These are phyloP conservation scores for Chalcis sispes DNA, from an alignment of 2,888 invertebrate species.

Conservation along the genomic window DNA sequence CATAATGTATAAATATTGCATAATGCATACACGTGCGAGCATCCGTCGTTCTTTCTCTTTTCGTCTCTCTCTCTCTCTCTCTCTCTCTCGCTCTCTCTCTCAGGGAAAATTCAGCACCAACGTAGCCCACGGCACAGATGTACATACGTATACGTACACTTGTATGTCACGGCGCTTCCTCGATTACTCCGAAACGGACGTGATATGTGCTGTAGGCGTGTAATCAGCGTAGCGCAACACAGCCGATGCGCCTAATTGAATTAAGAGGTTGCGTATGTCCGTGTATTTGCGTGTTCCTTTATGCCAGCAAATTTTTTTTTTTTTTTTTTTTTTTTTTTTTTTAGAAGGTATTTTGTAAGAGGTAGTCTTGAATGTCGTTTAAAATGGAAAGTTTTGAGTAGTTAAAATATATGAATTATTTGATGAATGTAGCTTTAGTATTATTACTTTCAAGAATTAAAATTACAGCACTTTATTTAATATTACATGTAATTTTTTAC, in stretches of 20 bases:
- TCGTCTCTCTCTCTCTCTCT: conserved; percentile 37
- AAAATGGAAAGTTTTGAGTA: no score
- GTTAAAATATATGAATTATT: no score
- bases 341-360: no score
- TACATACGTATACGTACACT: background rate
- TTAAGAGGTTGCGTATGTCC: conserved; percentile 1
- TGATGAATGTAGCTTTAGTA: no score
- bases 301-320: no score
- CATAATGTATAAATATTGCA: conserved; percentile 61
- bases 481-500: no score
- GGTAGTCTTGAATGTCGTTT: no score
- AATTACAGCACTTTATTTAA: no score
- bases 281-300: no score
- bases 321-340: no score
- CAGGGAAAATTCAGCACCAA: background rate
- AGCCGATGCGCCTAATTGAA: conserved; percentile 8
- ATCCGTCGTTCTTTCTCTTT: conserved; percentile 11
- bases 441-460: no score
- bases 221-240: conserved; percentile 28
- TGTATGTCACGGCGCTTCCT: conserved; percentile 23
- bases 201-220: background rate
- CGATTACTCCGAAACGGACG: conserved; percentile 7
- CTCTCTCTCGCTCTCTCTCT: conserved; percentile 31
- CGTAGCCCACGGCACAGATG: background rate
- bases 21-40: conserved; percentile 47